phyloP scores from a whole-genome alignment of 2,888 invertebrate genomes.

The Aricia artaxerxes region DNA sequence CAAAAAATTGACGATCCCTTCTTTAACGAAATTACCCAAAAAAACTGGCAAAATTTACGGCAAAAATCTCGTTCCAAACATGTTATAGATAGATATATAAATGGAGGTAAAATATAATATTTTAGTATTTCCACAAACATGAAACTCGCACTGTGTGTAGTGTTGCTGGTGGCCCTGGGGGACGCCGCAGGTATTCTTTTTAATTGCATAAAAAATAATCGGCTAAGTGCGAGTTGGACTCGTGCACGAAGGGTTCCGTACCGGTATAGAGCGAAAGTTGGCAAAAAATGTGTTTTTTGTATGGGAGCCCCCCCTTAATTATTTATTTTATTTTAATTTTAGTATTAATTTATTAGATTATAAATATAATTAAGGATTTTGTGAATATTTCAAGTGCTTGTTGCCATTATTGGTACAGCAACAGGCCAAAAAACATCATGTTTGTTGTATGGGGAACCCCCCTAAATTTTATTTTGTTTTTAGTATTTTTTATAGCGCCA shows the following conservation, averaged over 20 bases:
- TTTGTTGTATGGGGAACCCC: too few species aligned
- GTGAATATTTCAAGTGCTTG: too few species aligned
- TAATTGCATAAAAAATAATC: background rate
- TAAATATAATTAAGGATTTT: too few species aligned
- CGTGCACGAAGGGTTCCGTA: too few species aligned
- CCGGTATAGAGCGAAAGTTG: too few species aligned
- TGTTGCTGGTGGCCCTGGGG: background rate
- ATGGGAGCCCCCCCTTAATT: background rate
- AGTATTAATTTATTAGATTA: too few species aligned
- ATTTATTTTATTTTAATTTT: background rate
- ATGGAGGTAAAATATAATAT: conserved; percentile 1
- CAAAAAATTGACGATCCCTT: background rate
- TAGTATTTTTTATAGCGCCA: too few species aligned
- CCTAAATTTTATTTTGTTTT: too few species aligned
- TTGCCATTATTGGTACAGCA: too few species aligned
- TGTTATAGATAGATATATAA: conserved; percentile 3
- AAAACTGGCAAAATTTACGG: background rate
- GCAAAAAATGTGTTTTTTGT: too few species aligned
- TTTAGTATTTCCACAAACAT: background rate
- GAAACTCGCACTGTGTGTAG: background rate
- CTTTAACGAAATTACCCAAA: background rate
- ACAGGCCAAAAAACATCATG: too few species aligned
- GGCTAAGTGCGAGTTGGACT: too few species aligned
- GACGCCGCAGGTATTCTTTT: conserved; percentile 16
- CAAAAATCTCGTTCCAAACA: background rate